Conservation (phyloP, 64 coral and sea anemone genomes). For the Catalaphyllia jardinei region DNA sequence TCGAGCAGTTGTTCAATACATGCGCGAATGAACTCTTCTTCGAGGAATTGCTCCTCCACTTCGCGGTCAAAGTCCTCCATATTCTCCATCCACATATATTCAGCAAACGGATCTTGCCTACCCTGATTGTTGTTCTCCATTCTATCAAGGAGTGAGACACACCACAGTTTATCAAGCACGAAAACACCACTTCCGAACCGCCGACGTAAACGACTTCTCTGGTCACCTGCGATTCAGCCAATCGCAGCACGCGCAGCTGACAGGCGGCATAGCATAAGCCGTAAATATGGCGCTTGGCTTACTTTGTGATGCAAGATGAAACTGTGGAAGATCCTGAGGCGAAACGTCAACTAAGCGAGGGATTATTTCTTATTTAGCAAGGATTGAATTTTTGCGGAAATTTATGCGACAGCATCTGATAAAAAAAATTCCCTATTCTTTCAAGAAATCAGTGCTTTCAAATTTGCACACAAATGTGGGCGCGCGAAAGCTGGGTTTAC, state of each 20-base stretch:
- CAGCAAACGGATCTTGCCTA: slow-evolving; percentile 70
- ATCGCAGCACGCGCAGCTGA: slow-evolving; percentile 66
- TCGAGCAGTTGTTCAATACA: slow-evolving; percentile 95
- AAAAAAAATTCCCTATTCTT: neutral
- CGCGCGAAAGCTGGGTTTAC: neutral
- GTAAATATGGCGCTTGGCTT: slow-evolving; percentile 71
- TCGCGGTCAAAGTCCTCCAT: slow-evolving; percentile 84
- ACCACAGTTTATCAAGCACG: slow-evolving; percentile 23
- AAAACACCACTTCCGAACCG: slow-evolving; percentile 41
- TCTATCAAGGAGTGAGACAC: neutral
- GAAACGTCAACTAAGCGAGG: neutral
- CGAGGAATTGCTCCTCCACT: slow-evolving; percentile 73
- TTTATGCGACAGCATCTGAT: neutral
- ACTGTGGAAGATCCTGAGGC: neutral
- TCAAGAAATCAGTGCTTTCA: neutral
- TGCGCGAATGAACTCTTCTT: slow-evolving; percentile 91
- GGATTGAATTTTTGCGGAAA: neutral
- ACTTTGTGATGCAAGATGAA: slow-evolving; percentile 76
- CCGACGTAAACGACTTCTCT: slow-evolving; percentile 48
- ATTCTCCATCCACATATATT: slow-evolving; percentile 82
- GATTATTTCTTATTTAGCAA: neutral
- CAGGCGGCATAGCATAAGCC: slow-evolving; percentile 87
- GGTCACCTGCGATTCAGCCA: slow-evolving; percentile 76
- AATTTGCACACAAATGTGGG: neutral
- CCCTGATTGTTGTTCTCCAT: slow-evolving; percentile 64